Conservation (phyloP, 2,113 vertebrate genomes). For the Leiothrix lutea region DNA sequence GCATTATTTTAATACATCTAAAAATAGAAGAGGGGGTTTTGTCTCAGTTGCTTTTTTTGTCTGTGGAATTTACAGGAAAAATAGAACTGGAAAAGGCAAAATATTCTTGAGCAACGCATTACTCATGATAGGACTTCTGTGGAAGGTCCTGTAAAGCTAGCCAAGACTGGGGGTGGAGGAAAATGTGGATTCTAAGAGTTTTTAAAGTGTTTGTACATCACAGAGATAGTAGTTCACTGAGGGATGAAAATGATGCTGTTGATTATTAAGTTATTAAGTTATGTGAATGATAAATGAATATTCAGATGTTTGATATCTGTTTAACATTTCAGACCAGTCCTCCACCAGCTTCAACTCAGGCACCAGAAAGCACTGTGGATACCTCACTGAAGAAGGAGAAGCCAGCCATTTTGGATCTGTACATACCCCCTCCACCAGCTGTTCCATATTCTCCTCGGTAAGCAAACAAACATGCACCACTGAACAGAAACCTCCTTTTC, state of each 20-base stretch:
- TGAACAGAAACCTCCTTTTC: not conserved
- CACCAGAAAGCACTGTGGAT: constrained; percentile 74
- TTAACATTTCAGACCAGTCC: constrained; percentile 72
- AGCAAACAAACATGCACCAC: not conserved
- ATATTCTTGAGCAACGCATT: not conserved
- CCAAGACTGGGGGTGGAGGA: not conserved
- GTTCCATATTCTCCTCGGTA: constrained; percentile 87
- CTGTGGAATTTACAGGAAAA: constrained; percentile 2
- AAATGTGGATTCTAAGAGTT: not conserved
- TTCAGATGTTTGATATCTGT: not conserved
- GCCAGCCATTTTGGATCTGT: constrained; percentile 85
- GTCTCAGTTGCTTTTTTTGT: not conserved
- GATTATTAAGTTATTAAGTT: not conserved
- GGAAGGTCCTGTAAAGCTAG: not conserved
- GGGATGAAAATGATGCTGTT: not conserved
- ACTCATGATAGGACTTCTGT: not conserved
- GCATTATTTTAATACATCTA: not conserved
- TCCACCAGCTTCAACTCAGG: constrained; percentile 64
- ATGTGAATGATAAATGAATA: not conserved
- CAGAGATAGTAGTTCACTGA: not conserved
- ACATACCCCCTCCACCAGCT: constrained; percentile 88
- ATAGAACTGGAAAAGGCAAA: not conserved
- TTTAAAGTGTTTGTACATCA: not conserved
- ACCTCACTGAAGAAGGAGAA: constrained; percentile 81
- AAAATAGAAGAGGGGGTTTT: not conserved